These are phyloP conservation scores for Dendrolimus pini DNA, from an alignment of 2,888 invertebrate genomes.

Conservation along the genomic window DNA sequence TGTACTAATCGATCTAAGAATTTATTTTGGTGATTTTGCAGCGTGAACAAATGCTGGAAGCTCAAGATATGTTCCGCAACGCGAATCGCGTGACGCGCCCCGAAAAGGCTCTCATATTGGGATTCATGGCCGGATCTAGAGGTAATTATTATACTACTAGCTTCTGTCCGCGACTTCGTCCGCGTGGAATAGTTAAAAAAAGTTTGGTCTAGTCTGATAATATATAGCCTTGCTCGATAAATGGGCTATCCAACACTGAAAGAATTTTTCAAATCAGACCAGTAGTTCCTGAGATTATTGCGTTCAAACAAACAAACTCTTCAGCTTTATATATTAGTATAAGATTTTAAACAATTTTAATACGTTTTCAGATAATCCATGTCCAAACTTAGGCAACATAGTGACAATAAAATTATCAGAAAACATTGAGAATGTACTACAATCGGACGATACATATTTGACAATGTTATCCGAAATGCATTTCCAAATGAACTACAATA, in stretches of 20 bases:
- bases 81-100: slow-evolving; percentile 97
- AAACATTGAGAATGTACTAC: slow-evolving; percentile 90
- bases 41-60: slow-evolving; percentile 97
- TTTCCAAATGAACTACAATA: slow-evolving; percentile 99
- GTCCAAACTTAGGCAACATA: slow-evolving; percentile 97
- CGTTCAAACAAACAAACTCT: too few species aligned
- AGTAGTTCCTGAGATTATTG: too few species aligned
- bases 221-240: too few species aligned
- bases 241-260: too few species aligned
- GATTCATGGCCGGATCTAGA: slow-evolving; percentile 99
- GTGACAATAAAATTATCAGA: slow-evolving; percentile 97
- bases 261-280: too few species aligned
- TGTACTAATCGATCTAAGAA: too few species aligned
- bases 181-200: too few species aligned
- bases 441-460: slow-evolving; percentile 87
- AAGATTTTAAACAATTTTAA: too few species aligned
- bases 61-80: slow-evolving; percentile 97
- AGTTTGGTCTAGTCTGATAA: too few species aligned
- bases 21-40: slow-evolving; percentile 50
- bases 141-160: slow-evolving; percentile 61
- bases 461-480: slow-evolving; percentile 94
- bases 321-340: too few species aligned
- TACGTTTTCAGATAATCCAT: slow-evolving; percentile 88
- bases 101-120: slow-evolving; percentile 97
- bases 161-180: too few species aligned